A percentile compares a stretch with the other conserved stretches of the same genome.
Conservation (phyloP, 2,888 invertebrate genomes). For the Protophormia terraenovae region DNA sequence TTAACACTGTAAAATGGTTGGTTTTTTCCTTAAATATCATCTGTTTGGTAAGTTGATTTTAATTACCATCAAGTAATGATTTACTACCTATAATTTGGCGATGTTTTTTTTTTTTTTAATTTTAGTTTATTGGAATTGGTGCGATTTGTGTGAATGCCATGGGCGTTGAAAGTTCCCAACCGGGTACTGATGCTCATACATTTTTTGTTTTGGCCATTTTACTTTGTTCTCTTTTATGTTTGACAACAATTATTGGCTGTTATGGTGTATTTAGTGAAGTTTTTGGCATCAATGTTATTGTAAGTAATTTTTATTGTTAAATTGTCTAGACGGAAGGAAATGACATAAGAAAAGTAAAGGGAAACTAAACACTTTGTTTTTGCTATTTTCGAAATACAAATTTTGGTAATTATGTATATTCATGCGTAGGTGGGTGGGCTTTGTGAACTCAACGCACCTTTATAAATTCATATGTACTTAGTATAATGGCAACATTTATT, state of each 20-base stretch:
- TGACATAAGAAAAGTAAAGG: not conserved
- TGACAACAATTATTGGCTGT: conserved; percentile 76
- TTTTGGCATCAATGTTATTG: conserved; percentile 75
- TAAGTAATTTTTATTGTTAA: conserved; percentile 62
- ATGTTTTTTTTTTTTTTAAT: not conserved
- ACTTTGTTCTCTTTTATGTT: conserved; percentile 74
- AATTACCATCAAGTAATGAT: not conserved
- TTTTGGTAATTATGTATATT: no score
- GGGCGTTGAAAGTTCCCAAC: conserved; percentile 73
- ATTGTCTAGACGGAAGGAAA: not conserved
- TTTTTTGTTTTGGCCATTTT: conserved; percentile 76
- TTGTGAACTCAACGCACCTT: not conserved
- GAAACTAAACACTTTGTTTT: not conserved
- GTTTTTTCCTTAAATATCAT: conserved; percentile 74
- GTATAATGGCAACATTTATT: not conserved
- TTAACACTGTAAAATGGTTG: conserved; percentile 74
- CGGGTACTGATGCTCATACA: conserved; percentile 76
- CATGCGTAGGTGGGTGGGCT: not conserved
- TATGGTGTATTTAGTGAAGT: conserved; percentile 75
- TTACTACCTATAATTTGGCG: no score
- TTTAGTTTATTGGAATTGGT: conserved; percentile 74
- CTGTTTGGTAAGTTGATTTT: conserved; percentile 73
- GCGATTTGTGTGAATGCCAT: conserved; percentile 72
- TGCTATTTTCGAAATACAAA: no score
- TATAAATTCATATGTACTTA: not conserved